phyloP scores from a whole-genome alignment of 1,140 invertebrate species.

The Hesperophylax magnus region DNA sequence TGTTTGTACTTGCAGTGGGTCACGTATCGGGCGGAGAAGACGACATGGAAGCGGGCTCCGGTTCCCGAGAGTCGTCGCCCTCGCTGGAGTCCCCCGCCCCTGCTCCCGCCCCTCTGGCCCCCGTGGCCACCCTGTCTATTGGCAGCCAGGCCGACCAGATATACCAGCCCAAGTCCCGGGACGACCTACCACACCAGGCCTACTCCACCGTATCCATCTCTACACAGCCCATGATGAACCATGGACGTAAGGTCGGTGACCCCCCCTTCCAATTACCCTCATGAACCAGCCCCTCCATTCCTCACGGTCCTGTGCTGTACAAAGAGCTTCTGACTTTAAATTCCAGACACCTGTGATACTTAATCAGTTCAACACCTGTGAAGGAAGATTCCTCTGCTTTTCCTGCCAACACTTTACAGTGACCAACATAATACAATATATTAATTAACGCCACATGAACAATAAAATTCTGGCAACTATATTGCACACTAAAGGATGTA shows the following conservation, averaged over 20 bases:
- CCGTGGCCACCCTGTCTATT: neutral
- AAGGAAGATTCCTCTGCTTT: too few species aligned
- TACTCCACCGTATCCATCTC: constrained; percentile 35
- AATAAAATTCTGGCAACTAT: too few species aligned
- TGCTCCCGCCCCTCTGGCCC: neutral
- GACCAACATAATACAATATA: too few species aligned
- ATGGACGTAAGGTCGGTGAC: constrained; percentile 44
- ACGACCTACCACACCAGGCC: constrained; percentile 27
- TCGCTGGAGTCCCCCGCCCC: constrained; percentile 71
- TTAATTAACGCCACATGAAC: too few species aligned
- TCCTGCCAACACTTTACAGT: too few species aligned
- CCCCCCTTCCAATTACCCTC: too few species aligned
- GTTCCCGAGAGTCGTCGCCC: constrained; percentile 77
- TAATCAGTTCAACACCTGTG: too few species aligned
- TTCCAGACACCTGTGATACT: too few species aligned
- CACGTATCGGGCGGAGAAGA: constrained; percentile 65
- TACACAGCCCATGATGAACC: constrained; percentile 20
- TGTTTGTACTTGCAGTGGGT: constrained; percentile 40
- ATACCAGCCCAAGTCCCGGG: constrained; percentile 1
- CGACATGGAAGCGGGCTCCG: constrained; percentile 73
- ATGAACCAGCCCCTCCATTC: too few species aligned
- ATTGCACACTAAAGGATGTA: too few species aligned
- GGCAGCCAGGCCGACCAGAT: neutral
- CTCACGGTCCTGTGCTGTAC: too few species aligned
- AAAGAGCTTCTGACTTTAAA: too few species aligned